Base-by-base conservation (phyloP, 2,888 invertebrate genomes). In the Drosophila helvetica region DNA sequence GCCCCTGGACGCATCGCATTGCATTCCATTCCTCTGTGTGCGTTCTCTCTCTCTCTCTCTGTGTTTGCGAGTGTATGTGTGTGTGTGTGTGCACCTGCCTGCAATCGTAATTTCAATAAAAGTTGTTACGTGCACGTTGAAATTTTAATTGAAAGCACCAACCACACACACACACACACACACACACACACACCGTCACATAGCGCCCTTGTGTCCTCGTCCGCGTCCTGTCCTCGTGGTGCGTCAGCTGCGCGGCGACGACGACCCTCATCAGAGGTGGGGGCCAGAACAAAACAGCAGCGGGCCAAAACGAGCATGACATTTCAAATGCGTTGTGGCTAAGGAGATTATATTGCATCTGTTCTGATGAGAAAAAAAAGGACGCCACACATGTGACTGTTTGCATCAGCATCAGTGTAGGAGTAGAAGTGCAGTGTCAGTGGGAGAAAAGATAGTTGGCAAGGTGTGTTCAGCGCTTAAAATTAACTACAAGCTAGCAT, bases 71-170 rank as follows among this genome's bases (percentile, higher is more conserved):
- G n/a, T n/a, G n/a, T n/a, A n/a, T n/a, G 30, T 56, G 50, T 50
- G 53, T 48, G 56, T 62, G 66, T 75, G 68, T 69, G 51, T 63
- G 69, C 78, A 77, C 73, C 74, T 78, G 71, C 58, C 73, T 85
- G 83, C 77, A 80, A 82, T 75, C 81, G 83, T 79, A 78, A 85
- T 89, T 89, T 88, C 88, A 89, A 89, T 89, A 86, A 89, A 89
- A 85, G 79, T 85, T 86, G 89, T 86, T 87, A 87, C 85, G 81
- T 86, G 78, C 69, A 83, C 79, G 80, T 80, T 85, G 80, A 80
- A 89, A 89, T 89, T 89, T 88, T 89, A 89, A 89, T 89, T 89
- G 88, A 89, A 87, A 87, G 86, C 78, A 71, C 75, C 83, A 79
- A 72, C 75, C 72, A 66, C 60, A 52, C 70, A 47, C 51, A 46